Conservation (phyloP, 2,888 invertebrate genomes). For the Microplitis deprimator region DNA sequence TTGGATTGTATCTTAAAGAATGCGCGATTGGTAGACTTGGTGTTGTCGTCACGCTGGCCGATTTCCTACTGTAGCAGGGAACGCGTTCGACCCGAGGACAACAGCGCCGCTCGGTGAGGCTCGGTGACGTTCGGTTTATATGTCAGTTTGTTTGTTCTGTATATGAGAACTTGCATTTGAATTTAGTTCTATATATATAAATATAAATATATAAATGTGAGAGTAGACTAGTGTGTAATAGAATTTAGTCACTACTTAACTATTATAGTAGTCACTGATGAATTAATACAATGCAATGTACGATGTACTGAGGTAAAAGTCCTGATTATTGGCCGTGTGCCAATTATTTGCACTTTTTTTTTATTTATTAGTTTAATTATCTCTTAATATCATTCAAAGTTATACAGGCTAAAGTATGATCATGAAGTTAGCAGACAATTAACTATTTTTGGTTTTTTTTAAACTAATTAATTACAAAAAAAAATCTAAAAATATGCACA, state of each 20-base stretch:
- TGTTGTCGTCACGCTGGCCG: slow-evolving; percentile 67
- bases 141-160: slow-evolving; percentile 24
- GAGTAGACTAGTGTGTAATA: neutral
- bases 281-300: neutral
- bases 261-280: neutral
- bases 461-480: too few species aligned
- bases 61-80: slow-evolving; percentile 68
- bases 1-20: neutral
- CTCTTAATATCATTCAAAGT: too few species aligned
- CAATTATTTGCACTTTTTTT: too few species aligned
- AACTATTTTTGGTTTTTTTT: too few species aligned
- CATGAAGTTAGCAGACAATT: too few species aligned
- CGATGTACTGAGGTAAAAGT: neutral
- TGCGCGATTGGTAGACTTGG: slow-evolving; percentile 39
- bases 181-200: neutral
- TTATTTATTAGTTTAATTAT: too few species aligned
- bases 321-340: too few species aligned
- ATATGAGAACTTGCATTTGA: neutral
- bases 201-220: neutral
- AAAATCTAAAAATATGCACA: too few species aligned
- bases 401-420: too few species aligned
- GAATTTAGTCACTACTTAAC: neutral
- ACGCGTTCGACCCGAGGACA: slow-evolving; percentile 43
- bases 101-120: slow-evolving; percentile 51
- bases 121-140: slow-evolving; percentile 51